These are phyloP conservation scores for Aepyceros melampus DNA, from an alignment of 2,113 vertebrate species.

Conservation along the genomic window DNA sequence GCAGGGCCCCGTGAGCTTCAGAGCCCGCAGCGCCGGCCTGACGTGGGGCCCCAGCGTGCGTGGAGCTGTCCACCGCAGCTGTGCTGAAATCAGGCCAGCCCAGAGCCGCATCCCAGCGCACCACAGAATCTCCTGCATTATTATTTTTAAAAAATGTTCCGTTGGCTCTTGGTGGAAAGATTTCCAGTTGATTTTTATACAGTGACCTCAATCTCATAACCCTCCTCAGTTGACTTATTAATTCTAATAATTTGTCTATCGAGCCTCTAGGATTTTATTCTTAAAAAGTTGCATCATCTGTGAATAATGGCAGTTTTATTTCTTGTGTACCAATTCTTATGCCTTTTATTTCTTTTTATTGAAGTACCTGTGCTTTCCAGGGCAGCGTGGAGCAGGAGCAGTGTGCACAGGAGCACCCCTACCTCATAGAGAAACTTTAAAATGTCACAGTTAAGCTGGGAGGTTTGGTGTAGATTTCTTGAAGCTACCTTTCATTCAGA, in stretches of 20 bases:
- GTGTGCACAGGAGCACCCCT: accelerated
- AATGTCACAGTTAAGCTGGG: background rate
- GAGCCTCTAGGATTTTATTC: background rate
- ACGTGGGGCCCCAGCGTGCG: accelerated
- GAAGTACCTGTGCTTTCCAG: background rate
- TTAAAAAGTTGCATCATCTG: background rate
- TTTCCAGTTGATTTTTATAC: background rate
- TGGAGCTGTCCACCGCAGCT: conserved; percentile 44
- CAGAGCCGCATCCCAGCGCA: accelerated
- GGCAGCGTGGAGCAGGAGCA: accelerated
- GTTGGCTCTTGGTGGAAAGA: background rate
- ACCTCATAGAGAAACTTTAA: accelerated
- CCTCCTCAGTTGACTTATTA: background rate
- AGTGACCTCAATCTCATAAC: background rate
- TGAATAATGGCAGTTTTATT: background rate
- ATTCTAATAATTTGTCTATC: background rate
- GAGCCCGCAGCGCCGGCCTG: accelerated
- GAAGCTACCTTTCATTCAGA: too few relatives aligned
- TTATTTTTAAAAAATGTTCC: too few relatives aligned
- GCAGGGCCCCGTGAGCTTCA: background rate
- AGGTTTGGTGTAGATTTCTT: background rate
- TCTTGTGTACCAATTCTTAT: background rate
- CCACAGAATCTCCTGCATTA: accelerated
- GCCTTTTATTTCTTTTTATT: background rate
- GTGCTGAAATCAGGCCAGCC: conserved; percentile 46